Evolutionary conservation across 2,113 vertebrate genomes (phyloP), one percentile per base, ranked within the genome.

Genomic region (Ictidomys tridecemlineatus): DNA sequence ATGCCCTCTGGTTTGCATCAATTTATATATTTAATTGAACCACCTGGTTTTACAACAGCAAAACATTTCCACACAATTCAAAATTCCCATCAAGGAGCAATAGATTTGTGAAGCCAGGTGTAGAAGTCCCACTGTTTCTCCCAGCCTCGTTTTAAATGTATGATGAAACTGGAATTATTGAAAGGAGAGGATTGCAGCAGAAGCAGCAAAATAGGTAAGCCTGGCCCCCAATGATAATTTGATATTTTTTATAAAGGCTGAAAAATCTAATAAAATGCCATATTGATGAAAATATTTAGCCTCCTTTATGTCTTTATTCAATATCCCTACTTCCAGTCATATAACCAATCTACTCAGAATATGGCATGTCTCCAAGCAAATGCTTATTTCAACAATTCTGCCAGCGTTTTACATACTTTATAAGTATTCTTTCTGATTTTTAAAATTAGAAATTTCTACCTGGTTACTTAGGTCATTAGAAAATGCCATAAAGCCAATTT

Each of bases 21-120:
- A 87, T 96, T 95, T 94, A 74, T 93, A 30, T 93, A 78, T 94
- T 96, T 96, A 92, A 93, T 89, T 89, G 79, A 90, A 86, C 32
- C 37, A 93, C 58, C 78, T 94, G 48, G 32, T 95, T 95, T 97
- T 93, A 95, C 18, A 89, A 80, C 17, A 78, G 32, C 30, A 74
- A 95, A 89, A 85, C 10, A 86, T 89, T 94, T 95, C 17, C 30
- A 63, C 16, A 58, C 17, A 89, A 85, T 70, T 89, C 42, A 67
- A 37, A 91, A 63, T 1, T 8, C 11, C 37, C 32, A 73, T 6
- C 5, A 61, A 94, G 56, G 16, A 82, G 26, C 1, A 93, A 65
- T 9, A 80, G 37, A 70, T 91, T 89, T 91, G 56, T 70, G n/a
- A 91, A 83, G 42, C 32, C 69, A 92, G 16, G 45, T 79, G 32